phyloP scores from a whole-genome alignment of 2,797 vertebrate genomes.

The Okamejei kenojei region DNA sequence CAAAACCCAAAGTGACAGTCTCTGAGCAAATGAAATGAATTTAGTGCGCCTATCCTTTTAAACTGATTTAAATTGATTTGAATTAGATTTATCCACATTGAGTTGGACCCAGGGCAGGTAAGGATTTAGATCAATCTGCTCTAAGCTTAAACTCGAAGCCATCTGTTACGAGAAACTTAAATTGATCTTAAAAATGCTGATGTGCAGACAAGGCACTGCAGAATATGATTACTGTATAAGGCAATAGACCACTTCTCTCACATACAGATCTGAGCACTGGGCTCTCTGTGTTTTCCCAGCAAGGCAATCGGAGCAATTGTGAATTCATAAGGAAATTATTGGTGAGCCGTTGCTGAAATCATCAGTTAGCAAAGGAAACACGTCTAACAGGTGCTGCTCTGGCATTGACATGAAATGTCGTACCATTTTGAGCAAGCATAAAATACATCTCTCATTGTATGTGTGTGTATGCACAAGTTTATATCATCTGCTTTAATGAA shows the following conservation, averaged over 20 bases:
- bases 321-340: conserved; percentile 27
- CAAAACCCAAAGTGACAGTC: conserved; percentile 28
- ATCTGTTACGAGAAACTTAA: conserved; percentile 28
- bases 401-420: not conserved
- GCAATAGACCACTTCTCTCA: not conserved
- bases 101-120: conserved; percentile 34
- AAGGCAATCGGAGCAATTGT: conserved; percentile 14
- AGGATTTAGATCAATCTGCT: conserved; percentile 35
- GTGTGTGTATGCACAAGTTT: not conserved
- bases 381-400: not conserved
- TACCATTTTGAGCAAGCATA: not conserved
- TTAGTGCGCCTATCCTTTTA: conserved; percentile 29
- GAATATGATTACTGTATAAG: conserved; percentile 27
- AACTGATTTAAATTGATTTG: conserved; percentile 38
- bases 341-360: not conserved
- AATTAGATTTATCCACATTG: conserved; percentile 36
- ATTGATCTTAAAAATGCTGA: conserved; percentile 39
- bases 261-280: not conserved
- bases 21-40: conserved; percentile 34
- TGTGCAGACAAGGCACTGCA: not conserved
- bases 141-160: conserved; percentile 27
- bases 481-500: not conserved
- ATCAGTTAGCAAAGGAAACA: conserved; percentile 12
- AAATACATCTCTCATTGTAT: not conserved
- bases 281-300: not conserved